A percentile compares a stretch with the other conserved stretches of the same genome.
Conservation (phyloP, 2,888 invertebrate genomes). For the Lasioglossum calceatum region DNA sequence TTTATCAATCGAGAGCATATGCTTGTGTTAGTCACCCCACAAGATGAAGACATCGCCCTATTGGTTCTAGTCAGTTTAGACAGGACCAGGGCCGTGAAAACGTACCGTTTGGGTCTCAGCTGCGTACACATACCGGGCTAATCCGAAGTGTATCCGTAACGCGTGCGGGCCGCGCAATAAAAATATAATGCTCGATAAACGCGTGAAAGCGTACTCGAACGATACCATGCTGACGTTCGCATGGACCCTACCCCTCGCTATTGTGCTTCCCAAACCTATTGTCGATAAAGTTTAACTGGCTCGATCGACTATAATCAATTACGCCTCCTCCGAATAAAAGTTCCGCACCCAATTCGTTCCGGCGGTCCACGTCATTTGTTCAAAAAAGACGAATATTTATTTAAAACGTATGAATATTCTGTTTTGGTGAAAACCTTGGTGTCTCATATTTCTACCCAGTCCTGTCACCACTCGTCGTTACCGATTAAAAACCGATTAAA, state of each 20-base stretch:
- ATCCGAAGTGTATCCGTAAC: constrained; percentile 71
- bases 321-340: constrained; percentile 15
- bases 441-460: too few relatives aligned
- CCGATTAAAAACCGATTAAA: not conserved
- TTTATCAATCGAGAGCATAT: not conserved
- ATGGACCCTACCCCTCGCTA: constrained; percentile 47
- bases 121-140: constrained; percentile 73
- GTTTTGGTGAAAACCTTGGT: too few relatives aligned
- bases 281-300: constrained; percentile 65
- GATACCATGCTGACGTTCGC: constrained; percentile 41
- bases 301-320: constrained; percentile 54
- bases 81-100: constrained; percentile 42
- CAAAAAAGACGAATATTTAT: not conserved
- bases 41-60: constrained; percentile 45
- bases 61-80: constrained; percentile 59
- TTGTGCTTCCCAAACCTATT: constrained; percentile 61
- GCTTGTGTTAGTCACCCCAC: not conserved
- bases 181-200: constrained; percentile 78
- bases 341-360: constrained; percentile 36
- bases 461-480: not conserved
- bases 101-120: constrained; percentile 68
- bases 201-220: constrained; percentile 66
- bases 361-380: constrained; percentile 29
- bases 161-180: constrained; percentile 66
- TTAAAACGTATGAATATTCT: too few relatives aligned